Evolutionary conservation across 2,888 invertebrate genomes (phyloP).

Genomic region (Myopa testacea): DNA sequence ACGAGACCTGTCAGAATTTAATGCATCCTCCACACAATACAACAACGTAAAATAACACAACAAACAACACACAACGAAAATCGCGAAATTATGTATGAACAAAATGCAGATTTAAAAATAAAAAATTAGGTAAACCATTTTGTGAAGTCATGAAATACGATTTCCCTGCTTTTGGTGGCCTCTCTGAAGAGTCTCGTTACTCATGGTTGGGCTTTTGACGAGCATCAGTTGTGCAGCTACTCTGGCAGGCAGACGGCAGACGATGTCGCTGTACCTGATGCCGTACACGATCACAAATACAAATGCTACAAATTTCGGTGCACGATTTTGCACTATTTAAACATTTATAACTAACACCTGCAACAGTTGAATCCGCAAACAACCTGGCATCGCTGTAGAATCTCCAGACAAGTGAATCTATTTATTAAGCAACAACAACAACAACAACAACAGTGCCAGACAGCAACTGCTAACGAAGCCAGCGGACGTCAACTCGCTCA

Average conservation of each 20-base stretch:
- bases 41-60: neutral
- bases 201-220: neutral
- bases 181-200: neutral
- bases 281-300: conserved; percentile 16
- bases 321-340: conserved; percentile 53
- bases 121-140: neutral
- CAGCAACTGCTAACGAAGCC: neutral
- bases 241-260: neutral
- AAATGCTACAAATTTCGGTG: conserved; percentile 48
- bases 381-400: neutral
- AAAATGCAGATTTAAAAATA: neutral
- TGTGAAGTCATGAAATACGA: conserved; percentile 6
- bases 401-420: conserved; percentile 15
- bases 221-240: neutral
- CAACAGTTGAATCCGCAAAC: conserved; percentile 26
- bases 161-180: conserved; percentile 6
- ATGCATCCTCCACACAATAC: neutral
- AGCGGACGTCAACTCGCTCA: conserved; percentile 27
- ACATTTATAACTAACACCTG: conserved; percentile 52
- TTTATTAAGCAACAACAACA: conserved; percentile 9
- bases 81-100: conserved; percentile 5
- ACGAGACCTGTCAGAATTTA: neutral
- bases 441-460: neutral
- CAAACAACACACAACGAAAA: neutral
- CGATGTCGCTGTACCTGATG: neutral